Evolutionary conservation across 2,888 invertebrate species (phyloP), one percentile per base, ranked within the genome.

Genomic region (Corythucha ciliata): DNA sequence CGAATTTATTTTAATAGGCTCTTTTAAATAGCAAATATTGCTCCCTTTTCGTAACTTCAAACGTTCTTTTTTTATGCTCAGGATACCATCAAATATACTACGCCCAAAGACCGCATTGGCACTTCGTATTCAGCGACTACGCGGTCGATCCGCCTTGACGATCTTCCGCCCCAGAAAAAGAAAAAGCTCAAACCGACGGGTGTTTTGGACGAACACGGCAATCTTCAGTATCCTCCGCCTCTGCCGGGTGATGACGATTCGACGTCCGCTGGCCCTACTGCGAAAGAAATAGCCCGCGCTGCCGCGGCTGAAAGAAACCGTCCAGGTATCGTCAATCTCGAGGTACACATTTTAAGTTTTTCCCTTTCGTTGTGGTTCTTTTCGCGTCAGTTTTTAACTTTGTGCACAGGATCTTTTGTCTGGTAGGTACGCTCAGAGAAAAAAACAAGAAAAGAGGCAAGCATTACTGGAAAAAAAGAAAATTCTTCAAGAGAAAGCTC

Each of bases 41-140:
- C n/a, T n/a, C n/a, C n/a, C n/a, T n/a, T n/a, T 29, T 29, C n/a
- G 12, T 29, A 29, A 8, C n/a, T 29, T 29, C n/a, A 29, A 12
- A 54, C 29, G 10, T 29, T 12, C n/a, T 41, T 12, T n/a, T 41
- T 22, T 42, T 48, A 37, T 29, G 26, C 39, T 16, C 44, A 65
- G 51, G 75, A 79, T 62, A 69, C 73, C 27, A 74, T 70, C 57
- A 70, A 74, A 56, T 77, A 76, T 62, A 69, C 69, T 26, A 74
- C 72, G 58, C 83, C 84, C 0, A 74, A 74, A 22, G 82, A 85
- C 65, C 77, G 79, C 10, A 83, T 79, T 45, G 85, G 81, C 69
- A 74, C 71, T 62, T 70, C 69, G 58, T 79, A 74, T 61, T 74
- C 75, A 1, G 78, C 78, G 5, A 65, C 70, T 24, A 74, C 74